Evolutionary conservation across 1,140 invertebrate species (phyloP).

Genomic region (Apis florea): DNA sequence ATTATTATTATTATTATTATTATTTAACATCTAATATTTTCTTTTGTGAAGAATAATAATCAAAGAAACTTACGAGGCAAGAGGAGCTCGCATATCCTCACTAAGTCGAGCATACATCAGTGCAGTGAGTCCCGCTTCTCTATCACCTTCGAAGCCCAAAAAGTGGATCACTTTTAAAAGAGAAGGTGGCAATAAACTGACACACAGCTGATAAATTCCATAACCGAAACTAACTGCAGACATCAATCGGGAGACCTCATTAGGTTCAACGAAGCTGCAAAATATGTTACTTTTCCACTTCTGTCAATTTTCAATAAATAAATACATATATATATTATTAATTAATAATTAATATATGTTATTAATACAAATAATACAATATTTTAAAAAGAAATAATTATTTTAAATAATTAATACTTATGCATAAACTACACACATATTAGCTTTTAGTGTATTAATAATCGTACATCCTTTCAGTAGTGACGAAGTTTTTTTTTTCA

Average conservation of each 20-base stretch:
- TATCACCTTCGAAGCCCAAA: conserved; percentile 87
- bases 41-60: conserved; percentile 7
- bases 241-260: conserved; percentile 83
- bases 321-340: no score
- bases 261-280: conserved; percentile 76
- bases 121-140: conserved; percentile 83
- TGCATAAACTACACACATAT: background rate
- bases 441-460: background rate
- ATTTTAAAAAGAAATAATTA: background rate
- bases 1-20: no score
- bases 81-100: conserved; percentile 86
- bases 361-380: background rate
- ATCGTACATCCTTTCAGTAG: background rate
- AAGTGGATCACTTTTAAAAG: conserved; percentile 85
- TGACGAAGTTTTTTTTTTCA: background rate
- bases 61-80: conserved; percentile 83
- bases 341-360: no score
- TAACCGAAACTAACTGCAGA: conserved; percentile 88
- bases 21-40: background rate
- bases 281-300: conserved; percentile 23
- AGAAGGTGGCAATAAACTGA: conserved; percentile 86
- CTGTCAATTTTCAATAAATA: background rate
- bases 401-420: no score
- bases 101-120: conserved; percentile 85
- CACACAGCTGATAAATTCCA: conserved; percentile 86